phyloP scores from a whole-genome alignment of 2,888 invertebrate species.

The Cyaniris semiargus region DNA sequence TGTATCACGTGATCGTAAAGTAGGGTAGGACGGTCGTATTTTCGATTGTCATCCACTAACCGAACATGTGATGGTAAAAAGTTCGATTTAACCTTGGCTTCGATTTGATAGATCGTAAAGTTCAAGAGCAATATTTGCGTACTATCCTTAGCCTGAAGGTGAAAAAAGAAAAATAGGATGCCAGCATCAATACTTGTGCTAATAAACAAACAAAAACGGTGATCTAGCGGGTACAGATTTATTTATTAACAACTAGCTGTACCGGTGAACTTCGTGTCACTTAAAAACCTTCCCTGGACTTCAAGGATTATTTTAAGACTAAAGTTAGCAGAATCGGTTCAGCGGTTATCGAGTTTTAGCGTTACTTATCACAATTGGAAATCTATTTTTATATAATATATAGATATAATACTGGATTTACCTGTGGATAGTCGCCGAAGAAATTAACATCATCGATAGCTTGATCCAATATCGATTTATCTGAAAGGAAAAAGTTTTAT shows the following conservation, averaged over 20 bases:
- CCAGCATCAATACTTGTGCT: not conserved
- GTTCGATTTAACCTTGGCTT: constrained; percentile 21
- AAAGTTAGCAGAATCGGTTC: too few relatives aligned
- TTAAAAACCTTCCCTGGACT: too few relatives aligned
- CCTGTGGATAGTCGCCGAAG: constrained; percentile 78
- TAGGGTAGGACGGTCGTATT: constrained; percentile 63
- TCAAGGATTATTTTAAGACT: too few relatives aligned
- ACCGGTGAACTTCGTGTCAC: too few relatives aligned
- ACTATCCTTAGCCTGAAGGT: not conserved
- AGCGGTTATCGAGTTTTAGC: too few relatives aligned
- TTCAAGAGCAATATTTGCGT: constrained; percentile 53
- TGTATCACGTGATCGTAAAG: constrained; percentile 69
- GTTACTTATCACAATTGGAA: too few relatives aligned
- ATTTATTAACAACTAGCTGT: too few relatives aligned
- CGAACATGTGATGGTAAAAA: constrained; percentile 50
- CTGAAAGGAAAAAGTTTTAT: constrained; percentile 66
- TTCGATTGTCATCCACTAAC: constrained; percentile 65
- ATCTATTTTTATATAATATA: too few relatives aligned
- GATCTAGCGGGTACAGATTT: not conserved
- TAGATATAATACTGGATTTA: constrained; percentile 56
- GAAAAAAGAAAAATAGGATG: not conserved
- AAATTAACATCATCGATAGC: constrained; percentile 83
- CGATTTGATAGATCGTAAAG: constrained; percentile 48
- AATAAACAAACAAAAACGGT: not conserved
- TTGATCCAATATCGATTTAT: constrained; percentile 84